Base-by-base conservation (phyloP, 2,797 vertebrate species). In the Petrocephalus sullivani region DNA sequence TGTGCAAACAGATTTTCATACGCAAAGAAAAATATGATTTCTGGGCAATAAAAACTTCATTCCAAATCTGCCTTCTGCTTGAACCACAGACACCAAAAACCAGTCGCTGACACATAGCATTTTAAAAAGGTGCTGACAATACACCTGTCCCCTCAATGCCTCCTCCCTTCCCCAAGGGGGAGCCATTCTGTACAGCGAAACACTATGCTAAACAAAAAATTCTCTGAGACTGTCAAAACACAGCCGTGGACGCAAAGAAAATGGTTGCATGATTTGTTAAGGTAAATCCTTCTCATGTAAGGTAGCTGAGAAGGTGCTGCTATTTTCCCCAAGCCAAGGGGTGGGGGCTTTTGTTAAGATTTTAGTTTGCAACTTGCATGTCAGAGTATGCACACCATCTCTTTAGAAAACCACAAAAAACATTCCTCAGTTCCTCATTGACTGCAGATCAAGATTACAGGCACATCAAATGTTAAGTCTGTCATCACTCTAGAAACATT, bases 1-100 rank as follows among this genome's bases (percentile, higher is more conserved):
- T 98, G 97, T 98, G 97, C 97, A 98, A 97, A 96, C 95, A 93
- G 90, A 92, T 88, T 95, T 93, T 95, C 95, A 37, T 88, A 64
- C 93, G 92, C 91, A 88, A 94, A 93, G 67, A 75, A 75, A 91
- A 94, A 92, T 89, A 91, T 90, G 86, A 88, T 90, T 86, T 8
- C 84, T 56, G 84, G 84, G 37, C 33, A 33, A 33, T 91, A 89
- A 91, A 94, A 93, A 91, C 91, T 94, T 92, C 92, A 92, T 95
- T 86, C 89, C 49, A 41, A 90, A 89, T 91, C 92, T 23, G 92
- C 92, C 92, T 92, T 91, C 91, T 95, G 93, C 95, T 96, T 94
- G 90, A 90, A 93, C 90, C 95, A 95, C 93, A 95, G 96, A 94
- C 95, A 96, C 95, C 95, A 58, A 87, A 90, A 89, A 91, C 91